Conservation (phyloP, 2,888 invertebrate species). For the Amiota minor region DNA sequence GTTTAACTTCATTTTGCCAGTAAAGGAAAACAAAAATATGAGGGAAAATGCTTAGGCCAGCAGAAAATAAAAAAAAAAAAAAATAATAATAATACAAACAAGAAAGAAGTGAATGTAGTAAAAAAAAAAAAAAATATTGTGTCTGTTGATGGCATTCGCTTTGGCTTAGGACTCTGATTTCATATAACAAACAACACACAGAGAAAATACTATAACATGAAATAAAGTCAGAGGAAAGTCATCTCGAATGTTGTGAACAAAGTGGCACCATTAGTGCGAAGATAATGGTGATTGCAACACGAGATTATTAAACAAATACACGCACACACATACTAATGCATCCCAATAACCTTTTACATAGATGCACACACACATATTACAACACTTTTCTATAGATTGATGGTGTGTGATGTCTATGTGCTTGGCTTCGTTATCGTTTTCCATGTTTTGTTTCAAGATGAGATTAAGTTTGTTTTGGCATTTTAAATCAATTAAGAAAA, state of each 20-base stretch:
- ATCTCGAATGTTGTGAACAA: constrained; percentile 48
- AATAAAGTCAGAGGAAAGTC: constrained; percentile 17
- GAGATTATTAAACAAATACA: constrained; percentile 49
- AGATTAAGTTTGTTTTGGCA: constrained; percentile 21
- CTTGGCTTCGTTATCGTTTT: background rate
- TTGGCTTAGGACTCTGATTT: no score
- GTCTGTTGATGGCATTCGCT: background rate
- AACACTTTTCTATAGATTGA: background rate
- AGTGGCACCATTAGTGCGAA: constrained; percentile 56
- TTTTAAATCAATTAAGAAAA: constrained; percentile 24
- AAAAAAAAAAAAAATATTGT: constrained; percentile 18
- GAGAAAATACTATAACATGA: background rate
- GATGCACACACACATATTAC: background rate
- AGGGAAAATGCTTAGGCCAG: constrained; percentile 10
- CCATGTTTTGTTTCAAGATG: background rate
- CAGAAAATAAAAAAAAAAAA: background rate
- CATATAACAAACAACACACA: no score
- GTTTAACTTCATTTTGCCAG: background rate
- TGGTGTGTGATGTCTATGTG: background rate
- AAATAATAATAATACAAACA: no score
- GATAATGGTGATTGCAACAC: constrained; percentile 48
- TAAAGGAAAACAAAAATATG: background rate
- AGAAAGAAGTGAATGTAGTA: background rate
- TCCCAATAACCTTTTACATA: background rate
- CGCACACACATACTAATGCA: background rate